Evolutionary conservation across 2,113 vertebrate genomes (phyloP), one percentile per base, ranked within the genome.

Genomic region (Toxostoma redivivum): DNA sequence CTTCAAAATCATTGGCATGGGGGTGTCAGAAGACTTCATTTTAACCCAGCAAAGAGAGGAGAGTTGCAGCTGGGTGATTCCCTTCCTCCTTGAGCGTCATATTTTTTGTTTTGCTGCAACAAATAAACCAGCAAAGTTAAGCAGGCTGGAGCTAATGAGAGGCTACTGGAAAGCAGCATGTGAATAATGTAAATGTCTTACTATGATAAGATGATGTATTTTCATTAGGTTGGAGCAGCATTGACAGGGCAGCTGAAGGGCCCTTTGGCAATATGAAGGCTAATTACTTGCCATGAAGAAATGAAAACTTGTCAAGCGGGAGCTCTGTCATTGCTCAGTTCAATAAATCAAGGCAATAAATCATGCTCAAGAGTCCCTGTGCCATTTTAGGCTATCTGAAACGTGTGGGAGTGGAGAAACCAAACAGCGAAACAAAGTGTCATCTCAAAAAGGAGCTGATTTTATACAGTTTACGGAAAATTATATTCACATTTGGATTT

Each of bases 211-310:
- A 92, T 27, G 14, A 35, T 96, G 95, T 94, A 79, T 96, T 96
- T 88, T 97, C 80, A 72, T 97, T 94, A 95, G 88, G 44, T 65
- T 96, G 89, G 70, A 93, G 90, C 91, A 89, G 91, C 90, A 90
- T 65, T 97, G 92, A 97, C 95, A 95, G 93, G 94, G 86, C 94
- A 97, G 89, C 94, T 97, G 96, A 97, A 95, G 94, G 95, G 85
- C 96, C 97, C 97, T 92, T 98, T 98, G 97, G 98, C 97, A 97
- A 96, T 62, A 91, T 61, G 94, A 96, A 97, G 80, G 97, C 97
- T 98, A 98, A 98, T 98, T 97, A 97, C 97, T 97, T 95, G 95
- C 96, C 96, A 81, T 81, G 86, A 97, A 96, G 97, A 95, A 98
- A 97, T 18, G 95, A 92, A 97, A 97, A 94, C 92, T 92, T 97